Evolutionary conservation across 2,113 vertebrate genomes (phyloP), one percentile per base, ranked within the genome.

Genomic region (Origma solitaria): DNA sequence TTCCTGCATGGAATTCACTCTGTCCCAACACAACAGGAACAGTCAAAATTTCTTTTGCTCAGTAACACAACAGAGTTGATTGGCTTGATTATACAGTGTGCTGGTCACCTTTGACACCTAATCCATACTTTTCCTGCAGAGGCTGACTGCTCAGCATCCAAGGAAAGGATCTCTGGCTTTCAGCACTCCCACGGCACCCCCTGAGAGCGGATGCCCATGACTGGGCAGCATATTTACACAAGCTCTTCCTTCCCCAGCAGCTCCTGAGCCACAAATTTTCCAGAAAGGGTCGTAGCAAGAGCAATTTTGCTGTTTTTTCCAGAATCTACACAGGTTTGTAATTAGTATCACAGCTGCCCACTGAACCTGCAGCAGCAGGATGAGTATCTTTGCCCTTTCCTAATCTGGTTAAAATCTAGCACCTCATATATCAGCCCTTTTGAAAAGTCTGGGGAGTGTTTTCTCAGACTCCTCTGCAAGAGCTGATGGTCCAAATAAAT

Each of bases 191-290:
- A 28, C n/a, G 49, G 50, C 58, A 77, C 7, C 6, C 31, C 33
- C 27, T 49, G 44, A 76, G 82, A 80, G 31, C 40, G 51, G 13
- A 51, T 79, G 28, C 8, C 77, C 56, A 2, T 30, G 38, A 56
- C 35, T 9, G 1, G 44, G n/a, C 58, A 88, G 45, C 18, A 7
- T 24, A 76, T 51, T 82, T 66, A 37, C 64, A 45, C 0, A 0
- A 90, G 16, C 13, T 82, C 12, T 49, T 56, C n/a, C 40, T 69
- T 81, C 40, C 51, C 50, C 49, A 27, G 15, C 51, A 94, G 15
- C 44, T 68, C 38, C 64, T 57, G 38, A 78, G 31, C 24, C 44
- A 61, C 49, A 22, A 27, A 18, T 9, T 57, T 91, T 89, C 53
- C 17, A 11, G n/a, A 81, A 56, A 51, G 25, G 14, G 3, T 11